Evolutionary conservation across 2,797 vertebrate genomes (phyloP).

Genomic region (Acridotheres tristis): DNA sequence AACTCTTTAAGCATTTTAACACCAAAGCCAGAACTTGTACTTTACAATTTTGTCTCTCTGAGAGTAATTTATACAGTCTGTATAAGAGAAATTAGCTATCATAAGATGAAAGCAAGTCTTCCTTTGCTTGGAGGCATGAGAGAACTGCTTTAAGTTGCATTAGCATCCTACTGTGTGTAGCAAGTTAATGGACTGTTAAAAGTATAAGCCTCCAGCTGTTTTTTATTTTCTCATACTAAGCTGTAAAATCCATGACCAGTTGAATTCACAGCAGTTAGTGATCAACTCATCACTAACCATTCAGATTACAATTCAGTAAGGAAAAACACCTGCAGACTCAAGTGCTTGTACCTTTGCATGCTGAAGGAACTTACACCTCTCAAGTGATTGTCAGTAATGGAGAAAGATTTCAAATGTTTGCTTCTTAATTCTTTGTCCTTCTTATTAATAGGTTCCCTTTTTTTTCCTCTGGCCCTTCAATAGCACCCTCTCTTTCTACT

Average conservation of each 20-base stretch:
- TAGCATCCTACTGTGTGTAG: background rate
- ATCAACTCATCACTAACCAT: background rate
- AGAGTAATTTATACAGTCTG: background rate
- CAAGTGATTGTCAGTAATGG: background rate
- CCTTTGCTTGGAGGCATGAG: background rate
- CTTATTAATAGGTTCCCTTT: background rate
- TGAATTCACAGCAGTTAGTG: background rate
- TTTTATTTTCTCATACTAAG: background rate
- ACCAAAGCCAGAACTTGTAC: background rate
- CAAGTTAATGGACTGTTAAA: background rate
- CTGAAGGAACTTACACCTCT: background rate
- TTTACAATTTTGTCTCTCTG: background rate
- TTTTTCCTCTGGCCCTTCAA: background rate
- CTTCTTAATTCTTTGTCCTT: background rate
- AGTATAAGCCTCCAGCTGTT: background rate
- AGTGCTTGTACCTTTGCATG: background rate
- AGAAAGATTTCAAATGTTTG: background rate
- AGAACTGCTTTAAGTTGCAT: background rate
- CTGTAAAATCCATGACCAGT: background rate
- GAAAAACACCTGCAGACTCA: background rate
- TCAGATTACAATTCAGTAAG: background rate
- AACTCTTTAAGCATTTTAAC: background rate
- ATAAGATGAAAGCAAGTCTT: background rate
- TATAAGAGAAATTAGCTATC: background rate
- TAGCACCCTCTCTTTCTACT: background rate